These are phyloP conservation scores for Polia nebulosa DNA, from an alignment of 2,888 invertebrate genomes.

Conservation along the genomic window DNA sequence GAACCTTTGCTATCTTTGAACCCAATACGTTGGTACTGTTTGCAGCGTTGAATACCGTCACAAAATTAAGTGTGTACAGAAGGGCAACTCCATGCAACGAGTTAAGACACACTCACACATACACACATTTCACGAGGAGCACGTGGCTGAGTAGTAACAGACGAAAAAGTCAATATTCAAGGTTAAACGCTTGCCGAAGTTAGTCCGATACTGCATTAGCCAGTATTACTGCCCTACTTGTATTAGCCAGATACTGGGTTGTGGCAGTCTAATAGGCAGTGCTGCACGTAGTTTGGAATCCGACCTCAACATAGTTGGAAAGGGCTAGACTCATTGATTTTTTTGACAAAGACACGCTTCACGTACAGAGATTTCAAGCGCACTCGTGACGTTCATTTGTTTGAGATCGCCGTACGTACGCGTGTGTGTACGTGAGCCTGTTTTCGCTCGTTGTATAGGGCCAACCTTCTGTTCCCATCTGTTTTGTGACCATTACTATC, in stretches of 20 bases:
- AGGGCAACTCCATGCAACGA: not conserved
- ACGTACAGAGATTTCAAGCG: not conserved
- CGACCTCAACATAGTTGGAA: no score
- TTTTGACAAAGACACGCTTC: not conserved
- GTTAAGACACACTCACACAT: not conserved
- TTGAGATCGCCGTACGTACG: not conserved
- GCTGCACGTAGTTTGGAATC: no score
- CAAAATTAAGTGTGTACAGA: not conserved
- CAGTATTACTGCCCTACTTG: no score
- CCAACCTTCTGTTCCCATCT: not conserved
- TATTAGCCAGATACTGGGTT: no score
- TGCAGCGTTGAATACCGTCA: conserved; percentile 13
- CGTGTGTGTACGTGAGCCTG: no score
- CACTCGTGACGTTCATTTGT: not conserved
- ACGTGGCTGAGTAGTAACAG: no score
- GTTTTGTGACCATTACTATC: not conserved
- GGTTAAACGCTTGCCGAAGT: not conserved
- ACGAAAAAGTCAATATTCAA: not conserved
- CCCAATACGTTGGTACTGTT: conserved; percentile 42
- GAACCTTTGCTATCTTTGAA: conserved; percentile 43
- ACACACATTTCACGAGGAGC: not conserved
- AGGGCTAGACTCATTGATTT: no score
- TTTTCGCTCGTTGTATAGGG: not conserved
- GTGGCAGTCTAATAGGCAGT: no score
- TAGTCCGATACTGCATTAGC: no score